A percentile compares a stretch with the other conserved stretches of the same genome.
These are phyloP conservation scores for Andinoacara biseriatus DNA, from an alignment of 2,113 vertebrate species.

Conservation along the genomic window DNA sequence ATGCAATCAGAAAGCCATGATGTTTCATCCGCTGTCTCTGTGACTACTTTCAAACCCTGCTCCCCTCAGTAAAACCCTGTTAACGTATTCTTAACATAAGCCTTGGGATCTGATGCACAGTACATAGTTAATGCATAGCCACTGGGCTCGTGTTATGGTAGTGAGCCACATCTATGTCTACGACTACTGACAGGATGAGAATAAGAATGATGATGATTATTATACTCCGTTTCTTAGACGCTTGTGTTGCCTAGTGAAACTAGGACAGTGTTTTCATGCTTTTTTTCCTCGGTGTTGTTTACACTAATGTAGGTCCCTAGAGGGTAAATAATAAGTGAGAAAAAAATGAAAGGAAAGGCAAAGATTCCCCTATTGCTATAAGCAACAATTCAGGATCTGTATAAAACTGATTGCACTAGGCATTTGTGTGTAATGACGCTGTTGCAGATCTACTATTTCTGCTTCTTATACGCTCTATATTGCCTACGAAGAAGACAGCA, in stretches of 20 bases:
- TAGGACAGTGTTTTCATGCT: conserved; percentile 85
- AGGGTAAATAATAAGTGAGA: conserved; percentile 74
- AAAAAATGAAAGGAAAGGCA: conserved; percentile 72
- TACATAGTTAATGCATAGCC: conserved; percentile 54
- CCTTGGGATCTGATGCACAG: conserved; percentile 42
- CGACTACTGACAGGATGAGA: conserved; percentile 47
- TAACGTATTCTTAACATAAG: conserved; percentile 53
- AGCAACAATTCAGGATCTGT: conserved; percentile 82
- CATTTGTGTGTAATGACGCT: conserved; percentile 84
- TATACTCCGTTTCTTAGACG: conserved; percentile 66
- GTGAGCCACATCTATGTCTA: conserved; percentile 44
- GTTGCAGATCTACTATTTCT: conserved; percentile 63
- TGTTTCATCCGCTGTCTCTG: conserved; percentile 36
- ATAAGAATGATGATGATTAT: conserved; percentile 53
- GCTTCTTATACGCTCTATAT: conserved; percentile 18
- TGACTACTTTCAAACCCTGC: conserved; percentile 45
- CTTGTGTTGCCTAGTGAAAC: conserved; percentile 73
- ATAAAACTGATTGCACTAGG: conserved; percentile 85
- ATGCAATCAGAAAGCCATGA: conserved; percentile 27
- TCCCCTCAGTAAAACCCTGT: conserved; percentile 35
- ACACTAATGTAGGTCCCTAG: conserved; percentile 86
- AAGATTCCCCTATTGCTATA: conserved; percentile 88
- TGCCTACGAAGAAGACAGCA: conserved; percentile 10
- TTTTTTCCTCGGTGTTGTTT: conserved; percentile 83
- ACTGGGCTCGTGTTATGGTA: conserved; percentile 46